Conservation (phyloP, 2,797 vertebrate genomes). For the Muscicapa striata region DNA sequence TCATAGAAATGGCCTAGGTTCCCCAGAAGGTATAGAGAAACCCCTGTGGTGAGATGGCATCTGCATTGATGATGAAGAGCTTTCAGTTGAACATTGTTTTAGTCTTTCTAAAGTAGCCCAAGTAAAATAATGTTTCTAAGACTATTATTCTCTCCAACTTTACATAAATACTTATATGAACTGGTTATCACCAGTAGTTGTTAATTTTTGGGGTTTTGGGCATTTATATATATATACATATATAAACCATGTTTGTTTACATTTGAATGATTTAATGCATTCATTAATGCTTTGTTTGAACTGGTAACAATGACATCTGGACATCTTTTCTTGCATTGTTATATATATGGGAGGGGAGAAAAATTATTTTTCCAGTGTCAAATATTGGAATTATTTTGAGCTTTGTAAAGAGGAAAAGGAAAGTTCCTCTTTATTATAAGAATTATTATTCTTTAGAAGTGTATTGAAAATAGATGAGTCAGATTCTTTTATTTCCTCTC, state of each 20-base stretch:
- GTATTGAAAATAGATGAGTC: background rate
- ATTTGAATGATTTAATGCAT: background rate
- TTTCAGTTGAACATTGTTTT: background rate
- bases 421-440: background rate
- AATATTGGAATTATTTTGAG: background rate
- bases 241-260: background rate
- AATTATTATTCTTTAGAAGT: background rate
- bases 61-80: background rate
- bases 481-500: background rate
- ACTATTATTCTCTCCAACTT: background rate
- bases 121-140: background rate
- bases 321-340: background rate
- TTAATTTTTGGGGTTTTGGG: background rate
- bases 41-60: rapidly evolving
- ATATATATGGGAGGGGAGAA: background rate
- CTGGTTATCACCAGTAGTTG: background rate
- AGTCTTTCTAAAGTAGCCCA: background rate
- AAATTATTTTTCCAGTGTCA: background rate
- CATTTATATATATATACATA: background rate
- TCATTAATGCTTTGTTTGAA: constrained; percentile 19
- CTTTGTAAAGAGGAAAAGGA: background rate
- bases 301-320: background rate
- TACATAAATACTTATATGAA: background rate
- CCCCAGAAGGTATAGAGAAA: background rate
- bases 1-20: background rate